phyloP scores from a whole-genome alignment of 2,797 vertebrate species.

The Synanceia verrucosa region DNA sequence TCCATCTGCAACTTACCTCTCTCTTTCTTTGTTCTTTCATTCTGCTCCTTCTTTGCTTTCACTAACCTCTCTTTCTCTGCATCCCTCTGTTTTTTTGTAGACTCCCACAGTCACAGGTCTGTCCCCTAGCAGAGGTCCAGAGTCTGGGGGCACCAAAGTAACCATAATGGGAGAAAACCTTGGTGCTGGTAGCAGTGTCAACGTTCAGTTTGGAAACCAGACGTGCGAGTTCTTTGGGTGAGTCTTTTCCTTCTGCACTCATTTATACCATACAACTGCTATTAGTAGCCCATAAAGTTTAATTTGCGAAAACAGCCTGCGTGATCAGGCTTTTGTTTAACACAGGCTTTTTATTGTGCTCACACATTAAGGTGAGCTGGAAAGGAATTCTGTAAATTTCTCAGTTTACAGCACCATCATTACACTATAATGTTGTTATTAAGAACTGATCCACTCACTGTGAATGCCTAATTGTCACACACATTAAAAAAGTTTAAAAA shows the following conservation, averaged over 20 bases:
- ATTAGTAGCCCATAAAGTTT: constrained; percentile 11
- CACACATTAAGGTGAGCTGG: constrained; percentile 1
- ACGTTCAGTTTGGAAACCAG: constrained; percentile 93
- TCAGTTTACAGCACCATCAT: neutral
- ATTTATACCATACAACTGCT: constrained; percentile 4
- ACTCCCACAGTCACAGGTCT: constrained; percentile 90
- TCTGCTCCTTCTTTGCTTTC: neutral
- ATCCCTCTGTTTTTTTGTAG: constrained; percentile 73
- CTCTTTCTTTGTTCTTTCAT: neutral
- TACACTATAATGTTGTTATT: neutral
- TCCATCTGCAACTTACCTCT: constrained; percentile 15
- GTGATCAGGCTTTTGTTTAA: constrained; percentile 8
- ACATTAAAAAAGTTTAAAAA: neutral
- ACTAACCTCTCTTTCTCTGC: constrained; percentile 8
- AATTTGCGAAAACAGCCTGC: constrained; percentile 18
- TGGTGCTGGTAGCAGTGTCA: constrained; percentile 92
- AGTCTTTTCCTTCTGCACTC: constrained; percentile 48
- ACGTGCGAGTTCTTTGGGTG: constrained; percentile 95
- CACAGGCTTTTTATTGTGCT: constrained; percentile 7
- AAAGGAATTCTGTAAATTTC: constrained; percentile 1
- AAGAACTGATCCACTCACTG: neutral
- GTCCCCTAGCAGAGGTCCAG: constrained; percentile 91
- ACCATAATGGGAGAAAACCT: constrained; percentile 94
- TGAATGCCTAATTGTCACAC: neutral
- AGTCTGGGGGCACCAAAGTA: constrained; percentile 96